Evolutionary conservation across 2,113 vertebrate genomes (phyloP), one percentile per base, ranked within the genome.

Genomic region (Numenius arquata): DNA sequence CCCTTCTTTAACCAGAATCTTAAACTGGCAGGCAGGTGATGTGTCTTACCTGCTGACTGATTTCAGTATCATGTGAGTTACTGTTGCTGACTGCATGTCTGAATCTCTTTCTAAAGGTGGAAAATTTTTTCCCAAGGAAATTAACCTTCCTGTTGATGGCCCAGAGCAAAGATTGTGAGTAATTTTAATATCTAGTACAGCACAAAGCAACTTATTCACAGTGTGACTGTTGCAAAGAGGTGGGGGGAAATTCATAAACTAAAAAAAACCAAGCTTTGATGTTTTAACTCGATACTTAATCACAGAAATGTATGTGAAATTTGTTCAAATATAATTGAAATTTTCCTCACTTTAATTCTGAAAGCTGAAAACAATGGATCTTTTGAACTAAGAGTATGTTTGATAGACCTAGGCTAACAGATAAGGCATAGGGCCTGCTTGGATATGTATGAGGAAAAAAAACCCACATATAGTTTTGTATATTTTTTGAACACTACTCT

Each of bases 391-490:
- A 27, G 4, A 19, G 32, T 56, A 29, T 36, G 29, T 68, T 58
- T 68, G 43, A 43, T 12, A 74, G 26, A 15, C 18, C 21, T 0
- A 38, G 55, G 61, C 23, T 73, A 78, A 50, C 7, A 29, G 52
- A 30, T 45, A 14, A 65, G 72, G 41, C 36, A 43, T 27, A 27
- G 26, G 56, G 10, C 26, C 41, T 78, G 55, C 70, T 34, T 73
- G 38, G 14, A 38, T 58, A 43, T 8, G 3, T 36, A 25, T 41
- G 9, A 62, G 23, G 23, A 38, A 43, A 82, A 81, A 36, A n/a
- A 4, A 0, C 4, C 8, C 23, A 41, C 12, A 20, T 21, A 38
- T 1, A 22, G 30, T 68, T 67, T 58, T 52, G 10, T 32, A 41
- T 53, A 26, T 10, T 29, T 85, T 84, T 63, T 81, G 59, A 90